phyloP scores from a whole-genome alignment of 2,797 vertebrate genomes.

The Acanthurus lineatus region DNA sequence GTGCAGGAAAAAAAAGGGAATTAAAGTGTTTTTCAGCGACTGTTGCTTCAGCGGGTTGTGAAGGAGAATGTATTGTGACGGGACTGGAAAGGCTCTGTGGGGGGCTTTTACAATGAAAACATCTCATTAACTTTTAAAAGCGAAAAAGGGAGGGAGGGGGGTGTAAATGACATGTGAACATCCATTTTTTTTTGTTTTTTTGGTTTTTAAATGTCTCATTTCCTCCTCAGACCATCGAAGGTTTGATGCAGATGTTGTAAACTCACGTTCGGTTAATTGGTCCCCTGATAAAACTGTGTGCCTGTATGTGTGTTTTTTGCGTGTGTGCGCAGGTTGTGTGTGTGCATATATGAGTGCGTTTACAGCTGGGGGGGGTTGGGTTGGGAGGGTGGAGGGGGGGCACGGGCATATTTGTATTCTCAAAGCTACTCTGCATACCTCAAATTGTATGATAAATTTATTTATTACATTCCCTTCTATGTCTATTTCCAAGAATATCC shows the following conservation, averaged over 20 bases:
- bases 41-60: conserved; percentile 4
- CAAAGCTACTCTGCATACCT: conserved; percentile 84
- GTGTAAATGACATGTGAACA: conserved; percentile 37
- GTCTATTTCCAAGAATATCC: conserved; percentile 80
- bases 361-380: conserved; percentile 27
- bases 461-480: conserved; percentile 77
- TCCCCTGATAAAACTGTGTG: conserved; percentile 62
- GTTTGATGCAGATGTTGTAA: conserved; percentile 63
- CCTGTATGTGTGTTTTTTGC: conserved; percentile 40
- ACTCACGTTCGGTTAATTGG: conserved; percentile 55
- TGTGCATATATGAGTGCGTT: conserved; percentile 28
- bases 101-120: conserved; percentile 50
- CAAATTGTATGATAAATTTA: conserved; percentile 81
- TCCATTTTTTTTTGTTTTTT: conserved; percentile 42
- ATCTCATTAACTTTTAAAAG: conserved; percentile 41
- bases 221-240: conserved; percentile 37
- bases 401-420: conserved; percentile 75
- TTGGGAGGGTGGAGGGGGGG: conserved; percentile 14
- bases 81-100: conserved; percentile 28
- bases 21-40: neutral
- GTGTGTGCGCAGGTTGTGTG: neutral
- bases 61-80: conserved; percentile 39
- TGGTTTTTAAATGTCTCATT: conserved; percentile 41
- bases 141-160: neutral
- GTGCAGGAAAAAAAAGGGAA: neutral